phyloP scores from a whole-genome alignment of 1,140 invertebrate species.

The Stratiolaelaps scimitus region DNA sequence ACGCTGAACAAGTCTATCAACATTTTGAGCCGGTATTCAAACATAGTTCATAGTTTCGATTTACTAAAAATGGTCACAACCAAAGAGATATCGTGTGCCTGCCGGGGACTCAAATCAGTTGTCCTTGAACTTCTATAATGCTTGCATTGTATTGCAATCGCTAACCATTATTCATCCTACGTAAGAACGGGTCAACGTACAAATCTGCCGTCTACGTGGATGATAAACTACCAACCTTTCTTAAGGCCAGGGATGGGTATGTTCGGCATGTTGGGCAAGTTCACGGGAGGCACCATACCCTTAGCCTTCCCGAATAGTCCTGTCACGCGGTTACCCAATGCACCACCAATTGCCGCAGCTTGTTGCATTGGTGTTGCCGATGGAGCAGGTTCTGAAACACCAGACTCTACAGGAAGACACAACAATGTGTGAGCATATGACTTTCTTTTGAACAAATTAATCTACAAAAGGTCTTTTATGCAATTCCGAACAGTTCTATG shows the following conservation, averaged over 20 bases:
- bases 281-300: slow-evolving; percentile 23
- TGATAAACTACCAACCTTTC: slow-evolving; percentile 12
- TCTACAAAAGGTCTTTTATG: not conserved
- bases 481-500: too few relatives aligned
- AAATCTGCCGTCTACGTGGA: too few relatives aligned
- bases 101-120: too few relatives aligned
- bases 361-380: slow-evolving; percentile 24
- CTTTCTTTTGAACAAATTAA: not conserved
- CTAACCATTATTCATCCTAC: too few relatives aligned
- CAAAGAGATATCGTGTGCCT: too few relatives aligned
- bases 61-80: too few relatives aligned
- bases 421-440: not conserved
- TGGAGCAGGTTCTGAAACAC: not conserved
- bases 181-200: too few relatives aligned
- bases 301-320: slow-evolving; percentile 22
- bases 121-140: too few relatives aligned
- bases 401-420: not conserved
- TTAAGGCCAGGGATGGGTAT: slow-evolving; percentile 22
- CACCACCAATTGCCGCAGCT: slow-evolving; percentile 6
- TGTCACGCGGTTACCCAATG: slow-evolving; percentile 16
- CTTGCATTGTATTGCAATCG: too few relatives aligned
- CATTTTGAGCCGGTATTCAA: too few relatives aligned
- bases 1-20: too few relatives aligned
- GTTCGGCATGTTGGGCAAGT: slow-evolving; percentile 22
- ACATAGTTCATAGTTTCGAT: too few relatives aligned